phyloP scores from a whole-genome alignment of 2,888 invertebrate genomes.

The Julus scandinavius region DNA sequence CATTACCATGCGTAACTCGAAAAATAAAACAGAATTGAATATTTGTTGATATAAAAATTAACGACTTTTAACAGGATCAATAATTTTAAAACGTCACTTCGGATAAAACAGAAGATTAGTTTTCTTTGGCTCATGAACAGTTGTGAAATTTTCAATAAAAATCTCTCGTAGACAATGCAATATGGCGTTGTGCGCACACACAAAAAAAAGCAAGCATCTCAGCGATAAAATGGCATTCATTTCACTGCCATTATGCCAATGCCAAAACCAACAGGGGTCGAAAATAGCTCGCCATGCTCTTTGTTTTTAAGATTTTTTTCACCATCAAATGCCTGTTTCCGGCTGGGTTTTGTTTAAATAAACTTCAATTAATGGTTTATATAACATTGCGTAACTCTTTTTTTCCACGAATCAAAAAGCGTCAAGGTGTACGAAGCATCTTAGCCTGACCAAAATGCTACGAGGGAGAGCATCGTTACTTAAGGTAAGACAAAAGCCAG shows the following conservation, averaged over 20 bases:
- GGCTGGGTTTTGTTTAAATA: not conserved
- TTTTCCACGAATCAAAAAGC: not conserved
- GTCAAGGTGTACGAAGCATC: not conserved
- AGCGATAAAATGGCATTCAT: not conserved
- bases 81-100: not conserved
- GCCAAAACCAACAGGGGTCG: slow-evolving; percentile 18
- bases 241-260: slow-evolving; percentile 6
- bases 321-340: not conserved
- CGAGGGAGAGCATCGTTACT: not conserved
- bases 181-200: not conserved
- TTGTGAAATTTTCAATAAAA: not conserved
- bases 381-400: not conserved
- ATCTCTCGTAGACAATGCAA: not conserved
- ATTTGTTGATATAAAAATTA: not conserved
- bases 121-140: not conserved
- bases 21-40: not conserved
- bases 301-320: not conserved
- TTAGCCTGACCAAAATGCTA: not conserved
- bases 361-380: slow-evolving; percentile 10
- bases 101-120: not conserved
- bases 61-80: not conserved
- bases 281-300: not conserved
- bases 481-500: not conserved
- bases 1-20: no score
- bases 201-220: no score